phyloP scores from a whole-genome alignment of 2,797 vertebrate genomes.

The Botia almorhae region DNA sequence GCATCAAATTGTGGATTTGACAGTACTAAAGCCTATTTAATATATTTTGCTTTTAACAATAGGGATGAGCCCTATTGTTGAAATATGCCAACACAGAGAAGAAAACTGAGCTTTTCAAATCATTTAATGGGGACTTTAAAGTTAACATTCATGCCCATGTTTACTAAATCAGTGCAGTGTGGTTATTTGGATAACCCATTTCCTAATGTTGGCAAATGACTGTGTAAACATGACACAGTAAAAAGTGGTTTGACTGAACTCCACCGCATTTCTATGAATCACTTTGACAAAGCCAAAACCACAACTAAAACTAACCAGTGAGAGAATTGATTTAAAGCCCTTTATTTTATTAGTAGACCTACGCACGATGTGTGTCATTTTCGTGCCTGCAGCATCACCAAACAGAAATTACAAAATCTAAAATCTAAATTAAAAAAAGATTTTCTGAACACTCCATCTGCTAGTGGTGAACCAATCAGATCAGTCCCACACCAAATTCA shows the following conservation, averaged over 20 bases:
- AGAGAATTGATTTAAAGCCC: neutral
- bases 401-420: neutral
- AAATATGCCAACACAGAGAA: neutral
- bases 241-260: conserved; percentile 16
- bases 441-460: too few relatives aligned
- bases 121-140: neutral
- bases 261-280: neutral
- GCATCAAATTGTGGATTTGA: too few relatives aligned
- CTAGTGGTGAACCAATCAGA: too few relatives aligned
- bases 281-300: neutral
- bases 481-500: too few relatives aligned
- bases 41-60: too few relatives aligned
- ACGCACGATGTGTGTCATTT: neutral
- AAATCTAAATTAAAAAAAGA: too few relatives aligned
- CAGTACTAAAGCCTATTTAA: too few relatives aligned
- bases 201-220: neutral
- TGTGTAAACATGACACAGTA: neutral
- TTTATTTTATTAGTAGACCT: neutral
- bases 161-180: conserved; percentile 8
- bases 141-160: conserved; percentile 13
- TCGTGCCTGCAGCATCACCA: neutral
- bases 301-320: neutral
- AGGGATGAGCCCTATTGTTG: neutral
- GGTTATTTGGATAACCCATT: neutral
- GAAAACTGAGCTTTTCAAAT: neutral